Conservation (phyloP, 2,113 vertebrate genomes). For the Amphiprion ocellaris region DNA sequence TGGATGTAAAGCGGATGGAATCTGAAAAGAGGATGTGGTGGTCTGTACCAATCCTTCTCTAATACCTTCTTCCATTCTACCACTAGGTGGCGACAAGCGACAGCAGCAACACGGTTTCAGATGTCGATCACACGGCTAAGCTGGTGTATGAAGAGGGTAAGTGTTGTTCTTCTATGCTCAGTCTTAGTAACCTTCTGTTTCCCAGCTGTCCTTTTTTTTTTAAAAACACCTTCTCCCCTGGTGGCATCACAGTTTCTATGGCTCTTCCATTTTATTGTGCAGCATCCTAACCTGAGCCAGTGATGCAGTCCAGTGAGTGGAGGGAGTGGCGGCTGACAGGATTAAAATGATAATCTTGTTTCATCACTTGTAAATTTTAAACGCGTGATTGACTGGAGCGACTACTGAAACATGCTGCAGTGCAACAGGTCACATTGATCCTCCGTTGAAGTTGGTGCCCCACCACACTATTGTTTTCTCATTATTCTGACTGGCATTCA, state of each 20-base stretch:
- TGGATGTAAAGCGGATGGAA: neutral
- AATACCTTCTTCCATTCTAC: neutral
- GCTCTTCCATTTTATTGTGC: neutral
- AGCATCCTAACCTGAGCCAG: neutral
- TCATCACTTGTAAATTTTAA: neutral
- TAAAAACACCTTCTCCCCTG: neutral
- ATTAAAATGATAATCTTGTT: neutral
- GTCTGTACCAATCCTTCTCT: no score
- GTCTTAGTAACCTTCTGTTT: neutral
- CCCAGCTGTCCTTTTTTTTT: neutral
- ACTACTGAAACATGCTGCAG: neutral
- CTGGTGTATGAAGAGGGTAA: conserved; percentile 98
- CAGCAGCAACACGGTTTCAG: conserved; percentile 72
- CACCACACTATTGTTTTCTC: neutral
- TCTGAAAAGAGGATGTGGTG: no score
- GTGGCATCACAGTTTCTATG: neutral
- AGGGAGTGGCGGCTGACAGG: neutral
- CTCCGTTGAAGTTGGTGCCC: neutral
- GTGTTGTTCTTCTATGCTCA: conserved; percentile 31
- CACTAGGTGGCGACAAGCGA: conserved; percentile 89
- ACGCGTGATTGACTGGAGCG: neutral
- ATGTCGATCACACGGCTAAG: conserved; percentile 90
- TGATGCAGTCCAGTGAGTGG: neutral
- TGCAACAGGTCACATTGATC: conserved; percentile 16
- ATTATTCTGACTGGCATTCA: conserved; percentile 33